phyloP scores from a whole-genome alignment of 1,140 invertebrate genomes.

The Lepidurus packardi region DNA sequence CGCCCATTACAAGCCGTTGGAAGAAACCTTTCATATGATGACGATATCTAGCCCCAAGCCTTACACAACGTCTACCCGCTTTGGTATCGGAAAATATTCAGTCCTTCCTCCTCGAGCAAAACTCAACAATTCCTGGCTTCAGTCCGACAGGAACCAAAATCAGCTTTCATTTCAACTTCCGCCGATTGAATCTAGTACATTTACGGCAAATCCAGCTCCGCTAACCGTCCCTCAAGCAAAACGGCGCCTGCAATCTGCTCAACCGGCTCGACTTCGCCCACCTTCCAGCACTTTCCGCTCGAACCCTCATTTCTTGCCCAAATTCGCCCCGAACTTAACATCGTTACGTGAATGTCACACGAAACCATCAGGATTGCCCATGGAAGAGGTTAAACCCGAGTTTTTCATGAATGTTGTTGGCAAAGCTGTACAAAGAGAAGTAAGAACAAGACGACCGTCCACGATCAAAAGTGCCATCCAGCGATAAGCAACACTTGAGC shows the following conservation, averaged over 20 bases:
- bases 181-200: not conserved
- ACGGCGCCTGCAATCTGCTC: not conserved
- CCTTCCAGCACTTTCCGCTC: not conserved
- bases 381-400: not conserved
- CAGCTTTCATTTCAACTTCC: not conserved
- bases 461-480: not conserved
- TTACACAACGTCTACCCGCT: not conserved
- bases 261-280: not conserved
- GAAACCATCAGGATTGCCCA: not conserved
- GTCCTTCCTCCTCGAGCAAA: not conserved
- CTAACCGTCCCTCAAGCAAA: not conserved
- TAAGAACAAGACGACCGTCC: not conserved
- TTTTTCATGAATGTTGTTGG: conserved; percentile 4
- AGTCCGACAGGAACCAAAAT: not conserved
- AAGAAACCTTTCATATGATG: not conserved
- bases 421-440: not conserved
- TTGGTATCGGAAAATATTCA: not conserved
- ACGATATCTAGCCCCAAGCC: not conserved
- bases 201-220: not conserved
- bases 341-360: not conserved
- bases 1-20: conserved; percentile 5
- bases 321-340: not conserved
- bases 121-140: not conserved
- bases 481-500: not conserved
- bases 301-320: conserved; percentile 3